phyloP scores from a whole-genome alignment of 2,888 invertebrate genomes.

The Epinotia demarniana region DNA sequence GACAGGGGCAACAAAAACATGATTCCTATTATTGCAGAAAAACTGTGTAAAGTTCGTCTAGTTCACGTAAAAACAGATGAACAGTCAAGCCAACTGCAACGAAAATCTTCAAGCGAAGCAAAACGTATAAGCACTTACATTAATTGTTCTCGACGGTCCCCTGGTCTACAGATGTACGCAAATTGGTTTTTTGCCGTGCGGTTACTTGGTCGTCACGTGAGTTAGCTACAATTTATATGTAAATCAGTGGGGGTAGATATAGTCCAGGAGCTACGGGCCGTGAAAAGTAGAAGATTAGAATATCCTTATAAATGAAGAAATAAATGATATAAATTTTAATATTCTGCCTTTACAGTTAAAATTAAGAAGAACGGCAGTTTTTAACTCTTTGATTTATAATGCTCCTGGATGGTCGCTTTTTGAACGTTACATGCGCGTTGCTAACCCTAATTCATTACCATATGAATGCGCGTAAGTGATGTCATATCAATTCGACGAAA shows the following conservation, averaged over 20 bases:
- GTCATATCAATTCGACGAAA: no score
- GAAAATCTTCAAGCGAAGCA: not conserved
- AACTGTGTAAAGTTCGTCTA: not conserved
- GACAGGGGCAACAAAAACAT: no score
- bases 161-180: conserved; percentile 26
- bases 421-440: no score
- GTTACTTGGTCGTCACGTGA: conserved; percentile 76
- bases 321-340: no score
- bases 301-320: no score
- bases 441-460: no score
- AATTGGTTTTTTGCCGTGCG: conserved; percentile 59
- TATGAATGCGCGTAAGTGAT: no score
- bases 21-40: not conserved
- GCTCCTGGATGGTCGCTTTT: no score
- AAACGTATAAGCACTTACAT: conserved; percentile 13
- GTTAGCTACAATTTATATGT: conserved; percentile 82
- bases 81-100: not conserved
- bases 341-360: not conserved
- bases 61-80: not conserved
- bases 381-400: no score
- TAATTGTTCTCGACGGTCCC: conserved; percentile 21
- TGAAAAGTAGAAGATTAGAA: not conserved
- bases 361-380: no score
- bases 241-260: conserved; percentile 68
- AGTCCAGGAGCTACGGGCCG: conserved; percentile 53